Base-by-base conservation (phyloP, 2,113 vertebrate genomes). In the Sus scrofa region DNA sequence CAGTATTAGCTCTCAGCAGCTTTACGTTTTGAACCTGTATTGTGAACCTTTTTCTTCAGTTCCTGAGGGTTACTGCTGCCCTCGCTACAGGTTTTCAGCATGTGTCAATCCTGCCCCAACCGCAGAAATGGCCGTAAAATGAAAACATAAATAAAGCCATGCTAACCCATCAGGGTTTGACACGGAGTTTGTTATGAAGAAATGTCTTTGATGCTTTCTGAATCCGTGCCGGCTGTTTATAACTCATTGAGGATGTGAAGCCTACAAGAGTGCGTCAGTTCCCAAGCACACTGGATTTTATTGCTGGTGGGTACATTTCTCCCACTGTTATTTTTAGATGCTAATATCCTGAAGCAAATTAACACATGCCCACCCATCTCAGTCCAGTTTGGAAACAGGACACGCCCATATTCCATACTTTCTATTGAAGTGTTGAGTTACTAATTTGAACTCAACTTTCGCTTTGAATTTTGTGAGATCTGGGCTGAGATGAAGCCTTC, bases 1-100 rank as follows among this genome's bases (percentile, higher is more conserved):
- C 5, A 0, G 0, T 44, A 15, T 37, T 22, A 3, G 7, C 71
- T 11, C 0, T 13, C 20, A 10, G 30, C 14, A n/a, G 7, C 12
- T 58, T 39, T 2, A 1, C 0, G 16, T 10, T 77, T 37, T 26
- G 30, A 26, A 26, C 10, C 19, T 4, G 0, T 0, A 7, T 16
- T 16, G 22, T 20, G 37, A 60, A 20, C 22, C 14, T 32, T 12
- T 15, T 16, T 27, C 22, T 30, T 62, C 18, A 1, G 0, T 11
- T 58, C 3, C 0, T 1, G 30, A 14, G 2, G 1, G 1, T 4
- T 26, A 7, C 27, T 18, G 37, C 34, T 24, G 78, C 82, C 32
- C 13, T 6, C 30, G 0, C 19, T 26, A 2, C 7, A 7, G 0
- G 13, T 22, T 32, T n/a, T 58, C 44, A 11, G 20, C 50, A 13